Conservation (phyloP, 1,140 invertebrate species). For the Alviniconcha marisindica region DNA sequence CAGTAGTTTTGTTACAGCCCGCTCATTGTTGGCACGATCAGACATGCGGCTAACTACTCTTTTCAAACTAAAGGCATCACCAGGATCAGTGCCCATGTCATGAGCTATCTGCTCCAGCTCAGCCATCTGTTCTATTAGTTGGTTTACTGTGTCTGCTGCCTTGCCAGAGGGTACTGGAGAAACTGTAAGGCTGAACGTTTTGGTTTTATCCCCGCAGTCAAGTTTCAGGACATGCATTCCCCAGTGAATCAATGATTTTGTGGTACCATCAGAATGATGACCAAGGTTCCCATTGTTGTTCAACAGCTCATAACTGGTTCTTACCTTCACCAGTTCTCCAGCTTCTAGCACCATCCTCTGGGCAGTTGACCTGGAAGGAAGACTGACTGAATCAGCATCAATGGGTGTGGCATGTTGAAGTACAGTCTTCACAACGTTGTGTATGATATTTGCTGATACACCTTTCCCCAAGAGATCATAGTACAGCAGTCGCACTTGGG, state of each 20-base stretch:
- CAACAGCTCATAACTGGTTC: slow-evolving; percentile 31
- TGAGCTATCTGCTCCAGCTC: slow-evolving; percentile 12
- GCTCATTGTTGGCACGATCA: slow-evolving; percentile 36
- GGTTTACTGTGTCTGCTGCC: too few relatives aligned
- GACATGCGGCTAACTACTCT: slow-evolving; percentile 38
- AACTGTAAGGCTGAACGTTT: background rate
- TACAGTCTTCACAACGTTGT: background rate
- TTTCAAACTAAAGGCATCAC: slow-evolving; percentile 1
- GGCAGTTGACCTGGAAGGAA: slow-evolving; percentile 34
- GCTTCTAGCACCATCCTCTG: slow-evolving; percentile 41
- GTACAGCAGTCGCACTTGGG: too few relatives aligned
- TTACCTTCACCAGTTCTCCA: slow-evolving; percentile 33
- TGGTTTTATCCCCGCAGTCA: background rate
- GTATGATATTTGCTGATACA: background rate
- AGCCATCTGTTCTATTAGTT: slow-evolving; percentile 25
- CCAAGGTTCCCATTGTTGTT: background rate
- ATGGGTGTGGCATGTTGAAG: background rate
- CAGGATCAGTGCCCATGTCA: slow-evolving; percentile 10
- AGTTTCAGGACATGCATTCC: slow-evolving; percentile 34
- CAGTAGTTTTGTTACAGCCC: slow-evolving; percentile 32
- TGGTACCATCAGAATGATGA: slow-evolving; percentile 44
- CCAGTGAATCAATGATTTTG: slow-evolving; percentile 38
- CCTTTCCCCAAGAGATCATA: background rate
- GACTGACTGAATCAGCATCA: background rate
- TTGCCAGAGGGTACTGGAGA: too few relatives aligned